Percentiles rank a stretch among this genome's conserved stretches.
Conservation (phyloP, 2,113 vertebrate species). For the Rhegmatorhina hoffmannsi region DNA sequence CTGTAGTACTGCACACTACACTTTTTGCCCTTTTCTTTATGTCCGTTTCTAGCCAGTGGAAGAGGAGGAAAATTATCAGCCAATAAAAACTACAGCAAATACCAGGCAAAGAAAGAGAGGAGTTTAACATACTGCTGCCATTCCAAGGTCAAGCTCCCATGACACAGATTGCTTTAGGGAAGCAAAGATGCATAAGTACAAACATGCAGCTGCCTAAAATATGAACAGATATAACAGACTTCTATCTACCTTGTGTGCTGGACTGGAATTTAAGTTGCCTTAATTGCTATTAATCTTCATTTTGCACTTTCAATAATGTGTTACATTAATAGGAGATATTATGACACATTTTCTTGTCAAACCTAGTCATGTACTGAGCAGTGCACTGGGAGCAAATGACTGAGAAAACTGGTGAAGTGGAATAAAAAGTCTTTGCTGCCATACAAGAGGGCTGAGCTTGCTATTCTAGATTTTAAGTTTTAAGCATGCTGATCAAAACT, state of each 20-base stretch:
- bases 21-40: constrained; percentile 23
- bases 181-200: accelerated
- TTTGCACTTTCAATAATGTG: constrained; percentile 14
- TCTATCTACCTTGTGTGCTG: background rate
- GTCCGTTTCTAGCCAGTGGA: background rate
- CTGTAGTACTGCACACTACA: background rate
- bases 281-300: constrained; percentile 16
- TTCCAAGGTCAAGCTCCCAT: constrained; percentile 13
- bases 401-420: constrained; percentile 5
- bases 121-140: background rate
- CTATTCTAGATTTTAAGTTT: constrained; percentile 6
- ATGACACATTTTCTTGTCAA: constrained; percentile 23
- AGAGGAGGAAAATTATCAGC: constrained; percentile 24
- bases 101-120: background rate
- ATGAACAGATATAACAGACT: background rate
- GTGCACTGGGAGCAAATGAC: background rate
- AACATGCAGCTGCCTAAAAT: background rate
- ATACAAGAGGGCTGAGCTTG: background rate
- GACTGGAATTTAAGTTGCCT: background rate
- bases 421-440: background rate
- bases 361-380: background rate
- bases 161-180: background rate
- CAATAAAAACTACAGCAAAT: background rate
- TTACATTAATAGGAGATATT: background rate
- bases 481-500: constrained; percentile 25